A percentile compares a stretch with the other conserved stretches of the same genome.
Evolutionary conservation across 2,113 vertebrate species (phyloP).

Genomic region (Malurus cyaneus): DNA sequence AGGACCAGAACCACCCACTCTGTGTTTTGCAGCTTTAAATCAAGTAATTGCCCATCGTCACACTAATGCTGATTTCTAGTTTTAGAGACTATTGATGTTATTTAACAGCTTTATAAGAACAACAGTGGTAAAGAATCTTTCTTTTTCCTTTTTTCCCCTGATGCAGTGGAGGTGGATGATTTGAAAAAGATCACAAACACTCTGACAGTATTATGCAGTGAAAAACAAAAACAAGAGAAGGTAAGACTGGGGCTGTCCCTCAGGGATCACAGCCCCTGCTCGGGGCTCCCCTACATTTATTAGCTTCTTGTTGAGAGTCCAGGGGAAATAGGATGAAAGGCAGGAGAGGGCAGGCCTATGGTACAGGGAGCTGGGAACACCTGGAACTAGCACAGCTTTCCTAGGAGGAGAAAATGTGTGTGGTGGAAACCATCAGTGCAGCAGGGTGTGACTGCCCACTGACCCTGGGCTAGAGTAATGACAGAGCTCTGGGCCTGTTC

Average conservation of each 20-base stretch:
- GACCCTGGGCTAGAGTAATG: too few relatives aligned
- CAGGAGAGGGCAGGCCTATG: fast-evolving
- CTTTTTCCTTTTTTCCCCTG: background rate
- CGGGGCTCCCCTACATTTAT: background rate
- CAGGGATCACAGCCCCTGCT: background rate
- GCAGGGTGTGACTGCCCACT: background rate
- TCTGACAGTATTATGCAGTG: constrained; percentile 92
- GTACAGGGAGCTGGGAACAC: background rate
- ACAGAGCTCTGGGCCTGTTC: background rate
- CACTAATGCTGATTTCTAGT: background rate
- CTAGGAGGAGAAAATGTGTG: fast-evolving
- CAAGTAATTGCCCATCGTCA: background rate
- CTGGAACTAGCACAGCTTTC: background rate
- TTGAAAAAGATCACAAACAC: constrained; percentile 97
- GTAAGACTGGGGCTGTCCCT: constrained; percentile 68
- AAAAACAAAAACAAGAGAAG: constrained; percentile 99
- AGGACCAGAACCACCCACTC: background rate
- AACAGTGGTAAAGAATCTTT: background rate
- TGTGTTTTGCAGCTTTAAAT: background rate
- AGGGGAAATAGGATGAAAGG: background rate
- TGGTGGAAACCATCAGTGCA: background rate
- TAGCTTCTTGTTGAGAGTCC: background rate
- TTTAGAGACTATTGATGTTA: background rate
- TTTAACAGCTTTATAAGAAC: background rate
- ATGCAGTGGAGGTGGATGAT: constrained; percentile 94